These are phyloP conservation scores for Podiceps cristatus DNA, from an alignment of 2,113 vertebrate species.

Conservation along the genomic window DNA sequence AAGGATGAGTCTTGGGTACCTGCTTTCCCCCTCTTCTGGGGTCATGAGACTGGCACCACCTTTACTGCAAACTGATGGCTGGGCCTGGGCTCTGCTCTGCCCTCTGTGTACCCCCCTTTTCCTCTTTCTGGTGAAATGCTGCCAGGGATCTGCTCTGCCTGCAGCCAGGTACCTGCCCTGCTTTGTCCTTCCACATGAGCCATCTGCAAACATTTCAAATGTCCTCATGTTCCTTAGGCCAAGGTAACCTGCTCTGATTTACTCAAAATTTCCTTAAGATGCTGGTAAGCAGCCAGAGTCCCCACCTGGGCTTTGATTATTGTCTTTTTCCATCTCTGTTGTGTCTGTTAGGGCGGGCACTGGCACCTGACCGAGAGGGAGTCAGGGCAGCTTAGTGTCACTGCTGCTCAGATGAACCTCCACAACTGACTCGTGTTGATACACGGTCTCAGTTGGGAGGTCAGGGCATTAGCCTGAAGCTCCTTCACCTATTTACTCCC, in stretches of 20 bases:
- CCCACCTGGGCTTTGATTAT: not conserved
- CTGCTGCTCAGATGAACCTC: not conserved
- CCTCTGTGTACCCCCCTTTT: not conserved
- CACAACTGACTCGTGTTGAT: not conserved
- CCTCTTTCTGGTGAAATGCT: not conserved
- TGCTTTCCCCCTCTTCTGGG: not conserved
- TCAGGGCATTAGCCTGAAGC: not conserved
- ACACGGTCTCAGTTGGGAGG: not conserved
- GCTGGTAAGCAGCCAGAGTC: not conserved
- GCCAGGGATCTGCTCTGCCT: not conserved
- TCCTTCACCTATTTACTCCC: not conserved
- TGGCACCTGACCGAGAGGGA: not conserved
- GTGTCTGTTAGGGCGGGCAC: not conserved
- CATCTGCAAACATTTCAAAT: not conserved
- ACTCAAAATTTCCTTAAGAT: not conserved
- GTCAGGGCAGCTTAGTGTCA: not conserved
- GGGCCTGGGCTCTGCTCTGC: not conserved
- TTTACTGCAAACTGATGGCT: not conserved
- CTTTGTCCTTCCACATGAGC: not conserved
- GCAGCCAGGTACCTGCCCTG: not conserved
- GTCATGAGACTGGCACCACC: not conserved
- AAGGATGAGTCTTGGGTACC: not conserved
- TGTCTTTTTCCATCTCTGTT: not conserved
- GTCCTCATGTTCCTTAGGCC: not conserved
- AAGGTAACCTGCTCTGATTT: not conserved